These are phyloP conservation scores for Otolemur garnettii DNA, from an alignment of 2,113 vertebrate species.

Conservation along the genomic window DNA sequence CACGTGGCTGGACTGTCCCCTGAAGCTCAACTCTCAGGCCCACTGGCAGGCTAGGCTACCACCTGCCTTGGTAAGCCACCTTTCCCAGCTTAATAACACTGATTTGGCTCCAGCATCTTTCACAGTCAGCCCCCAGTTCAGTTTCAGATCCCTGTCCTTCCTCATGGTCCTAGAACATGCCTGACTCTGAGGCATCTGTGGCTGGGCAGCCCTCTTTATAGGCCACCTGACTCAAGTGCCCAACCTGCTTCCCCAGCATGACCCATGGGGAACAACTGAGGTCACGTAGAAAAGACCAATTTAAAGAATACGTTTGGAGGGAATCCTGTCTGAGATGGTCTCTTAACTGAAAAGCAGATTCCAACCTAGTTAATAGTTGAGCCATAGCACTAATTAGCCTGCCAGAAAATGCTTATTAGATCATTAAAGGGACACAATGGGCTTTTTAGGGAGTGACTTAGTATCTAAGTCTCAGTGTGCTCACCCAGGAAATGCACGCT, in stretches of 20 bases:
- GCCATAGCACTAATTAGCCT: slow-evolving; percentile 62
- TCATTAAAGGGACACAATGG: slow-evolving; percentile 26
- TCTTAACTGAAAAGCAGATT: not conserved
- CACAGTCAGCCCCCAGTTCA: not conserved
- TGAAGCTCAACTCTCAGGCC: not conserved
- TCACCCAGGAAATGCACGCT: not conserved
- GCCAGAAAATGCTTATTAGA: slow-evolving; percentile 72
- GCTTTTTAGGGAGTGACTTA: not conserved
- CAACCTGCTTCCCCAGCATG: not conserved
- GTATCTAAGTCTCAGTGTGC: not conserved
- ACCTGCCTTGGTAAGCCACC: not conserved
- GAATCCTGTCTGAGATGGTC: not conserved
- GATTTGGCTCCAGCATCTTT: not conserved
- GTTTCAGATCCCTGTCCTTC: not conserved
- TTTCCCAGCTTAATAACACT: not conserved
- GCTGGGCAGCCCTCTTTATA: not conserved
- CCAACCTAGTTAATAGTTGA: not conserved
- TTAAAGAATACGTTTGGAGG: not conserved
- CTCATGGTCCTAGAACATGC: not conserved
- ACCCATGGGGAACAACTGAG: not conserved
- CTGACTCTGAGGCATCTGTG: not conserved
- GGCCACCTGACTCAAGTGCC: no score
- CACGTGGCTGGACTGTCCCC: not conserved
- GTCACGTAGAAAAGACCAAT: not conserved
- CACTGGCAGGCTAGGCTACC: not conserved